A percentile compares a stretch with the other conserved stretches of the same genome.
Evolutionary conservation across 2,888 invertebrate genomes (phyloP).

Genomic region (Microchrysa polita): DNA sequence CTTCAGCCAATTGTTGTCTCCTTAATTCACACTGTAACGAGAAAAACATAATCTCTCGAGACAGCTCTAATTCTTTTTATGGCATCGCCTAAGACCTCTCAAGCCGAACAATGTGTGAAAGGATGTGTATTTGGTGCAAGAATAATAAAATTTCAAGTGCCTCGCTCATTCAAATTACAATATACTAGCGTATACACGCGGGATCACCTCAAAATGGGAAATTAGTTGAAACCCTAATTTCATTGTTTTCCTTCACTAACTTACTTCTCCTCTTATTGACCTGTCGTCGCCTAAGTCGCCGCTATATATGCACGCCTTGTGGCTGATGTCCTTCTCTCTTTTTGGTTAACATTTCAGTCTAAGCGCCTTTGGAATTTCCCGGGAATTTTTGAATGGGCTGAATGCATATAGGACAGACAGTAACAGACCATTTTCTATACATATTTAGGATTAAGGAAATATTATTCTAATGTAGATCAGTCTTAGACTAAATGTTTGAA

Average conservation of each 20-base stretch:
- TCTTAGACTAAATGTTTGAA: slow-evolving; percentile 13
- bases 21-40: slow-evolving; percentile 39
- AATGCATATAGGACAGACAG: neutral
- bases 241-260: slow-evolving; percentile 35
- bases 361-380: slow-evolving; percentile 43
- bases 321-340: neutral
- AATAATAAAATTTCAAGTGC: slow-evolving; percentile 43
- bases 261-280: slow-evolving; percentile 19
- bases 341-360: neutral
- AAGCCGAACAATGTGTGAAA: slow-evolving; percentile 42
- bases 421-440: neutral
- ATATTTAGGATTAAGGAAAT: slow-evolving; percentile 8
- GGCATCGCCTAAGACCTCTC: slow-evolving; percentile 30
- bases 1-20: slow-evolving; percentile 36
- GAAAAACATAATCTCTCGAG: slow-evolving; percentile 42
- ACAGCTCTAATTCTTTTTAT: slow-evolving; percentile 39
- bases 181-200: too few relatives aligned
- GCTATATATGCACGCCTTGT: neutral
- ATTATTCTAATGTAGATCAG: slow-evolving; percentile 7
- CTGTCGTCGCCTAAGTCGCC: neutral
- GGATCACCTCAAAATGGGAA: slow-evolving; percentile 40
- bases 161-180: slow-evolving; percentile 13
- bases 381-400: slow-evolving; percentile 35
- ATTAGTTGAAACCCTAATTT: slow-evolving; percentile 36
- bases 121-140: slow-evolving; percentile 30